Base-by-base conservation (phyloP, 1,140 invertebrate genomes). In the Ganaspis sp. region DNA sequence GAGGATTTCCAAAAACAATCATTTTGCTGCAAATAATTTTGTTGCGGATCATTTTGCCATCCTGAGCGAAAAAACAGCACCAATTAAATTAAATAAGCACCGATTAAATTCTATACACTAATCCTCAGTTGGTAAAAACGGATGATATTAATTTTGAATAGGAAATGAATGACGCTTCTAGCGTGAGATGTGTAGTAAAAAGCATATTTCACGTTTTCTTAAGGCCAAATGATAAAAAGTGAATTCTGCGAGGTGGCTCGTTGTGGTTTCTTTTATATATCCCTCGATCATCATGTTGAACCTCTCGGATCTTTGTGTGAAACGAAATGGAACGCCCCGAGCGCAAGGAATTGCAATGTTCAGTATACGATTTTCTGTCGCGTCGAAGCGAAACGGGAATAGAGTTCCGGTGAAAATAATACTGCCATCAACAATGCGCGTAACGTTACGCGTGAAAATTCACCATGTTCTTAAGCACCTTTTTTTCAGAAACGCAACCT, bases 241-340 rank as follows among this genome's bases (percentile, higher is more conserved):
- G n/a, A 11, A 64, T 64, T 64, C 15, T 64, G 23, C 58, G 58
- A 12, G 58, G 23, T 26, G 21, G 11, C 26, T 64, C n/a, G n/a
- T 26, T 11, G 21, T 23, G 11, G 23, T 58, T 23, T 58, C 4
- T 58, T 58, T 58, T 58, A 29, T 58, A 29, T 29, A 64, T 29
- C 53, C 19, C 53, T 54, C 53, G 53, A 58, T 58, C 19, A 26
- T 29, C 12, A n/a, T 64, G 58, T 64, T 64, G 23, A 64, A 21
- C 15, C 58, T 64, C 58, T 64, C n/a, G 21, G 58, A 64, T 64
- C 58, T 64, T 64, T 64, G 58, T 64, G 58, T 64, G 58, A 64
- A 64, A 64, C 58, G 58, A 64, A 64, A 64, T 64, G 58, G 26
- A 64, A 64, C 58, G 26, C 58, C 54, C 54, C 54, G 54, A 58